Percentiles rank a stretch among this genome's conserved stretches.
Conservation (phyloP, 2,888 invertebrate genomes). For the Drosophila kuntzei region DNA sequence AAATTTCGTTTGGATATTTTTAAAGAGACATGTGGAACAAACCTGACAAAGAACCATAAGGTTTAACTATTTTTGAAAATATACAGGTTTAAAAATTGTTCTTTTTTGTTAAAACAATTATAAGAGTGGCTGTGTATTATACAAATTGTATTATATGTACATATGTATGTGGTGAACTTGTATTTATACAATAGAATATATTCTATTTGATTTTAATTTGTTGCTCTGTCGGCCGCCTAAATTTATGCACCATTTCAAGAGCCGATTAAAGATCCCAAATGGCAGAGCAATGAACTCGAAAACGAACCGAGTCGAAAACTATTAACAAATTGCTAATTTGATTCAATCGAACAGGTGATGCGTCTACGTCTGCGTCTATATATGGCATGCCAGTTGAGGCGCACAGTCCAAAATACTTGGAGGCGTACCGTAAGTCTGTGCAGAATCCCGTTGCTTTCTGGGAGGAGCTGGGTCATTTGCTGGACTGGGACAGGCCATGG, state of each 20-base stretch:
- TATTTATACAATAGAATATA: no score
- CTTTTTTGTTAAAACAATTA: no score
- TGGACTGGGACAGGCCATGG: conserved; percentile 95
- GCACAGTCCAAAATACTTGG: conserved; percentile 87
- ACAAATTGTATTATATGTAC: no score
- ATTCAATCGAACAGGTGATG: conserved; percentile 20
- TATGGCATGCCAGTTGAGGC: conserved; percentile 72
- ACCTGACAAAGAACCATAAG: no score
- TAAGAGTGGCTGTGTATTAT: no score
- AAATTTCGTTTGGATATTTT: no score
- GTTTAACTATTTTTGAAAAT: no score
- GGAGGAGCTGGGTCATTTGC: conserved; percentile 90
- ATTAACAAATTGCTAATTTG: conserved; percentile 10
- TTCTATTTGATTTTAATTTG: conserved; percentile 29
- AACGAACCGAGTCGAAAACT: conserved; percentile 26
- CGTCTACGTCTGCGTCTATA: conserved; percentile 29
- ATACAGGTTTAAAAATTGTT: no score
- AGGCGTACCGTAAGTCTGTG: conserved; percentile 89
- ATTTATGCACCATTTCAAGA: conserved; percentile 42
- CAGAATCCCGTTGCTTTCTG: conserved; percentile 94
- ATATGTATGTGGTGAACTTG: no score
- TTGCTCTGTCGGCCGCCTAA: conserved; percentile 12
- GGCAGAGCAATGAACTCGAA: conserved; percentile 25
- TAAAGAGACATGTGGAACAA: no score
- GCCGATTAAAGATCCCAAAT: conserved; percentile 3